Evolutionary conservation across 2,888 invertebrate genomes (phyloP), one percentile per base, ranked within the genome.

Genomic region (Stenodera caucasica): DNA sequence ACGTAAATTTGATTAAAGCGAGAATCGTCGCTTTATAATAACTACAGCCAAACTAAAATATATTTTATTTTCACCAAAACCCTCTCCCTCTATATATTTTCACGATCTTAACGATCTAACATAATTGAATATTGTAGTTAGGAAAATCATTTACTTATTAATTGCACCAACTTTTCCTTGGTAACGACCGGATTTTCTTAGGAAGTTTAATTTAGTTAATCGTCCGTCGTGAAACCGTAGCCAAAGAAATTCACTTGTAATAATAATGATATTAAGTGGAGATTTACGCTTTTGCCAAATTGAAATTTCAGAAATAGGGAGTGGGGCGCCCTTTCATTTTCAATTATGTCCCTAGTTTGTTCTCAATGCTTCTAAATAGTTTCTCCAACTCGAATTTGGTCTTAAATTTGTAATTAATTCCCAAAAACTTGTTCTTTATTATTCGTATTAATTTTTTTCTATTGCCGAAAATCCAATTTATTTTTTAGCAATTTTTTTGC

Each of bases 241-340:
- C 58, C 64, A 61, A 65, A 64, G 67, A 66, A 71, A 69, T 70
- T 68, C 69, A 67, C 66, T 64, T 60, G 71, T 64, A 72, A 71
- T 71, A 74, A 73, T 74, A 73, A 72, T 73, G 73, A 74, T 72
- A 74, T 74, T 74, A 74, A 73, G 70, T 70, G 61, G 67, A 72
- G 73, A 74, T 74, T 74, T 74, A 74, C 73, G 73, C 70, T 66
- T 66, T 66, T 66, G 67, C 71, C 69, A 72, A 74, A 74, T 74
- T 73, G 74, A 74, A 74, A 74, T 73, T 74, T 74, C 67, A 65
- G 65, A 71, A 69, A 61, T 55, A 66, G n/a, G n/a, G n/a, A n/a
- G n/a, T n/a, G n/a, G n/a, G n/a, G 67, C 64, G 65, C 65, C 65
- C 64, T 61, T 69, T 70, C 68, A 56, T 70, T 71, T 70, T 69